Percentiles rank a stretch among this genome's conserved stretches.
Evolutionary conservation across 2,888 invertebrate species (phyloP).

Genomic region (Magallana nippona): DNA sequence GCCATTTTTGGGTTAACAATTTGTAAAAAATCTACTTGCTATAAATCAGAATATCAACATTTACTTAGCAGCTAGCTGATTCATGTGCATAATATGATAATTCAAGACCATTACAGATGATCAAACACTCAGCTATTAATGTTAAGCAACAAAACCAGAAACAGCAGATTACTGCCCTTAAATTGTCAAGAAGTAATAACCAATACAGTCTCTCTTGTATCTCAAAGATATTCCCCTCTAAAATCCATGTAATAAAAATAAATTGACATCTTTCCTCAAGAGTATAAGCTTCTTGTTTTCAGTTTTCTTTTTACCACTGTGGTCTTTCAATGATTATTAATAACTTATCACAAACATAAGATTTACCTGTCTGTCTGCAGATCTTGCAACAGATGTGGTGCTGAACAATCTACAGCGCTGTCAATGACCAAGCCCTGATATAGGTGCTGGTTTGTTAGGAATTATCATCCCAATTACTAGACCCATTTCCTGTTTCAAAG

Average conservation of each 20-base stretch:
- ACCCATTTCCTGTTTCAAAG: neutral
- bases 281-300: neutral
- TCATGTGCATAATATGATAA: no score
- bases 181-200: no score
- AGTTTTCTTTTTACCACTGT: neutral
- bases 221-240: no score
- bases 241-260: neutral
- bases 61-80: no score
- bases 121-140: no score
- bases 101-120: no score
- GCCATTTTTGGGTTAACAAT: no score
- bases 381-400: neutral
- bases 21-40: no score
- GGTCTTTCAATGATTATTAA: neutral
- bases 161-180: no score
- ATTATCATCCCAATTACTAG: constrained; percentile 20
- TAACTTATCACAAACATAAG: neutral
- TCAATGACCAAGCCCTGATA: neutral
- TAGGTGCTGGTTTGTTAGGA: neutral
- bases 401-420: neutral
- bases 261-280: neutral
- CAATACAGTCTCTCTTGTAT: no score
- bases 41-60: no score
- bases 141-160: no score
- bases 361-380: neutral